phyloP scores from a whole-genome alignment of 2,888 invertebrate genomes.

The Eurytoma californica region DNA sequence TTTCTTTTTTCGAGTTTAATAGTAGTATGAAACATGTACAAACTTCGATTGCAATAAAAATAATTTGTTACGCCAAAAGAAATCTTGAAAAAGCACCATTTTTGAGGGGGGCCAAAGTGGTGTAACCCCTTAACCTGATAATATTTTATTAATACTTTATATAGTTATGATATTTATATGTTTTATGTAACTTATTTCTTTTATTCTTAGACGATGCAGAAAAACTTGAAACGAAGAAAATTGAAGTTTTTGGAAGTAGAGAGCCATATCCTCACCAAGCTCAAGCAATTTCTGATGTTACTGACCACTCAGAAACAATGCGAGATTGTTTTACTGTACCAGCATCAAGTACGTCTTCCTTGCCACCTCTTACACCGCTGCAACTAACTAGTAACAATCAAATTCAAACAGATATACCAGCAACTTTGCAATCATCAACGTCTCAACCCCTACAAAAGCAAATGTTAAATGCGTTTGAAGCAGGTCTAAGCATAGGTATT shows the following conservation, averaged over 20 bases:
- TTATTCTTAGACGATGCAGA: conserved; percentile 66
- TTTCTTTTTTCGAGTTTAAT: too few species aligned
- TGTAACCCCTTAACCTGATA: too few species aligned
- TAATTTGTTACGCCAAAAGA: too few species aligned
- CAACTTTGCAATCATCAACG: conserved; percentile 66
- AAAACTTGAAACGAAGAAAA: conserved; percentile 69
- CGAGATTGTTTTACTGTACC: conserved; percentile 67
- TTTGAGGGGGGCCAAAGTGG: too few species aligned
- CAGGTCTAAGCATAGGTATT: conserved; percentile 63
- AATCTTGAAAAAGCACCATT: too few species aligned
- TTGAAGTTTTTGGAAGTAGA: conserved; percentile 64
- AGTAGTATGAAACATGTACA: too few species aligned
- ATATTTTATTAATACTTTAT: too few species aligned
- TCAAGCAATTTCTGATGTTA: conserved; percentile 62
- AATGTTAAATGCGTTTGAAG: conserved; percentile 64
- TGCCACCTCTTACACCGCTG: conserved; percentile 58
- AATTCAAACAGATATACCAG: conserved; percentile 67
- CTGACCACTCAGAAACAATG: conserved; percentile 53
- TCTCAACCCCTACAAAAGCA: conserved; percentile 65
- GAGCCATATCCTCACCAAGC: conserved; percentile 62
- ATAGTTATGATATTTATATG: too few species aligned
- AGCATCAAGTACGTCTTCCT: conserved; percentile 58
- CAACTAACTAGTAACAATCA: conserved; percentile 67
- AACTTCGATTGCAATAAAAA: too few species aligned
- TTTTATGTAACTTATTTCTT: too few species aligned